A percentile compares a stretch with the other conserved stretches of the same genome.
These are phyloP conservation scores for Ceratoteleas bidentatus DNA, from an alignment of 1,140 invertebrate genomes.

Conservation along the genomic window DNA sequence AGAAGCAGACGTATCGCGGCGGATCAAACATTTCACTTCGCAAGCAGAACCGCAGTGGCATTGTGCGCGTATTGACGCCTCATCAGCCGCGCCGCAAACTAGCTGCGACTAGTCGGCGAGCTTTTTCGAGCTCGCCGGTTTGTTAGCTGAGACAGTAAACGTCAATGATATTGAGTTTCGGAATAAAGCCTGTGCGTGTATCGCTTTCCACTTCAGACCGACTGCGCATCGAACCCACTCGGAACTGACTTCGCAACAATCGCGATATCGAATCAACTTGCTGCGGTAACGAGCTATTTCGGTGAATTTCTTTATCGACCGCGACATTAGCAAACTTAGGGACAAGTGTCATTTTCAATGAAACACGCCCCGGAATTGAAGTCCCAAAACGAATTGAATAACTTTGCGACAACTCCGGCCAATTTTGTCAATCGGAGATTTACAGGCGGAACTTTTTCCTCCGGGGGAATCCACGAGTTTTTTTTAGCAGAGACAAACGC, in stretches of 20 bases:
- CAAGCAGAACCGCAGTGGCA: not conserved
- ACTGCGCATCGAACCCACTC: not conserved
- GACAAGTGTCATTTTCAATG: too few relatives aligned
- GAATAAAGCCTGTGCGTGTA: conserved; percentile 17
- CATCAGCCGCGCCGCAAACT: conserved; percentile 22
- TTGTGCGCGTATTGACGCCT: conserved; percentile 22
- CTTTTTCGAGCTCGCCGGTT: conserved; percentile 27
- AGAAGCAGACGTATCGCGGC: not conserved
- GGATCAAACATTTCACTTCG: conserved; percentile 7
- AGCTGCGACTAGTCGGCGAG: conserved; percentile 14
- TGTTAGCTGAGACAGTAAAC: conserved; percentile 32
- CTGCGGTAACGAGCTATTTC: not conserved
- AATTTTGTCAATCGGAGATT: too few relatives aligned
- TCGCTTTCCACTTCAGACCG: conserved; percentile 20
- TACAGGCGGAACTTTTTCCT: too few relatives aligned
- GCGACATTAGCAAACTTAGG: too few relatives aligned
- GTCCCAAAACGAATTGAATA: too few relatives aligned
- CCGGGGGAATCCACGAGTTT: too few relatives aligned
- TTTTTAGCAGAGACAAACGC: too few relatives aligned
- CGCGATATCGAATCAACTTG: not conserved
- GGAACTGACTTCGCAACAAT: not conserved
- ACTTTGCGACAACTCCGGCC: too few relatives aligned
- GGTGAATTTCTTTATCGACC: too few relatives aligned
- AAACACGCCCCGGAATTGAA: too few relatives aligned
- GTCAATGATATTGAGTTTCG: conserved; percentile 43